Conservation (phyloP, 2,888 invertebrate genomes). For the Drosophila engyochracea region DNA sequence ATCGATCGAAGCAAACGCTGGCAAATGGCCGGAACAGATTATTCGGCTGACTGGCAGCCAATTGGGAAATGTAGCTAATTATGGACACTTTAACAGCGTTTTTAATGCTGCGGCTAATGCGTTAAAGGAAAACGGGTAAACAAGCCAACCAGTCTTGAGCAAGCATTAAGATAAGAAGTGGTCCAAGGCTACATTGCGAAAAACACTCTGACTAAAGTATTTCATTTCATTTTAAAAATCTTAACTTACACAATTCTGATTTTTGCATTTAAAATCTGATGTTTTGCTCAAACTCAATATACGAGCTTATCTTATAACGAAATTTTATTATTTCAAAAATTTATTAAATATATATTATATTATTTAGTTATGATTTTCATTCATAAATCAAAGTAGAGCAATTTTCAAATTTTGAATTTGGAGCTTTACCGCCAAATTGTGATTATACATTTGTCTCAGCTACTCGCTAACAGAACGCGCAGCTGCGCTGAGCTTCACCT, state of each 20-base stretch:
- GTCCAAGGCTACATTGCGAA: constrained; percentile 7
- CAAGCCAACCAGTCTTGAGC: constrained; percentile 21
- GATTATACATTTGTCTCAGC: constrained; percentile 16
- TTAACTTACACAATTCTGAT: not conserved
- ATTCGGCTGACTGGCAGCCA: constrained; percentile 53
- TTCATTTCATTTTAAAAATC: not conserved
- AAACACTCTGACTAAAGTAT: not conserved
- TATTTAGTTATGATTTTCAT: not conserved
- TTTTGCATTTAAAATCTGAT: not conserved
- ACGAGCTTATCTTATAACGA: not conserved
- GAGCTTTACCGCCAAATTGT: constrained; percentile 19
- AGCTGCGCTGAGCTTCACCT: not conserved
- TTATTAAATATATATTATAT: not conserved
- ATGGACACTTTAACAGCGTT: constrained; percentile 14
- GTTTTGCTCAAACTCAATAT: not conserved
- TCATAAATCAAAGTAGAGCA: not conserved
- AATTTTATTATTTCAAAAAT: not conserved
- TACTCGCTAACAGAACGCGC: not conserved
- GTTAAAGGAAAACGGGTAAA: constrained; percentile 13
- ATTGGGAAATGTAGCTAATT: constrained; percentile 52
- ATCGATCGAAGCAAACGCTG: constrained; percentile 44
- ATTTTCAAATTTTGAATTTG: constrained; percentile 20
- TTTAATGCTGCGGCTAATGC: constrained; percentile 9
- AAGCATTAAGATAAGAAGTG: constrained; percentile 15
- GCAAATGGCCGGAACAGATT: constrained; percentile 62